Evolutionary conservation across 2,113 vertebrate genomes (phyloP).

Genomic region (Macaca mulatta): DNA sequence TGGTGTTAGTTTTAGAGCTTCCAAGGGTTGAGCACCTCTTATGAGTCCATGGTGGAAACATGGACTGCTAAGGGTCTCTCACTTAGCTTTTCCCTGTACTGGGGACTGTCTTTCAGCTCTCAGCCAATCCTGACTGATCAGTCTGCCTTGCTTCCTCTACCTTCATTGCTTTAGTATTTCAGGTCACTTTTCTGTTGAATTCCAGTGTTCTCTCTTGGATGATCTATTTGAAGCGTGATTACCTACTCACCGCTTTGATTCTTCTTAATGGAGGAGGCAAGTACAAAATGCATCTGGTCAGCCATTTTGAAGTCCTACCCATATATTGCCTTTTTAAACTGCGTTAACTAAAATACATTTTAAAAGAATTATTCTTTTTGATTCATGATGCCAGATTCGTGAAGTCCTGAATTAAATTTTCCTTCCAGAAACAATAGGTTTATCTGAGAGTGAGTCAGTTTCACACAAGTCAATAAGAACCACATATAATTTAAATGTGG

Average conservation of each 20-base stretch:
- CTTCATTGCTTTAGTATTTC: background rate
- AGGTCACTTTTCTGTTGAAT: background rate
- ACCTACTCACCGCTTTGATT: background rate
- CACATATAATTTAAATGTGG: conserved; percentile 16
- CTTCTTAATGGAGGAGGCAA: background rate
- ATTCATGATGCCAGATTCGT: background rate
- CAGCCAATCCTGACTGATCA: background rate
- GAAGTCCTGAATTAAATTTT: conserved; percentile 21
- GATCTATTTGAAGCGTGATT: background rate
- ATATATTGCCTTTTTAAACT: background rate
- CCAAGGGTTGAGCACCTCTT: no score
- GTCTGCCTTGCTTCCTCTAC: background rate
- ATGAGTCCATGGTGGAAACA: no score
- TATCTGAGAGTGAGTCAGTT: conserved; percentile 41
- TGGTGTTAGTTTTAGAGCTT: background rate
- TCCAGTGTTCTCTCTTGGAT: background rate
- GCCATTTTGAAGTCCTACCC: background rate
- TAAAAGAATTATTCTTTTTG: background rate
- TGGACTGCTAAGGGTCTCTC: no score
- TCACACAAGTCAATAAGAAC: background rate
- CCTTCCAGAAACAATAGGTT: background rate
- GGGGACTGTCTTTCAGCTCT: no score
- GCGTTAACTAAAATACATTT: background rate
- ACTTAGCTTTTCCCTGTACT: no score
- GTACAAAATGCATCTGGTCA: background rate